phyloP scores from a whole-genome alignment of 2,797 vertebrate species.

The Etheostoma perlongum region DNA sequence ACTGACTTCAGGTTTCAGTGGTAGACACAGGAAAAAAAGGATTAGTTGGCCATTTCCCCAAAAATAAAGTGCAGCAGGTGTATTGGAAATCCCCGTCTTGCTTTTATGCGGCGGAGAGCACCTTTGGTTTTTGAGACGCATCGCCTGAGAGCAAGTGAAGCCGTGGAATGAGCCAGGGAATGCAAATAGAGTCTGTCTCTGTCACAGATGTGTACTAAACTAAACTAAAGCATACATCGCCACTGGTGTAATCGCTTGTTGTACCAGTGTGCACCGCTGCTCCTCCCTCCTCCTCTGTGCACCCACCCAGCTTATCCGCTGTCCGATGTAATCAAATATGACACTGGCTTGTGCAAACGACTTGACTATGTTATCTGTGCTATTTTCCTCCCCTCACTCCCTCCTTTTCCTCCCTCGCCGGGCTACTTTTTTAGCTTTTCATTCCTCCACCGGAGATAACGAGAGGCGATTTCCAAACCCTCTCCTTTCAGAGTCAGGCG shows the following conservation, averaged over 20 bases:
- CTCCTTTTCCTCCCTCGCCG: slow-evolving; percentile 1
- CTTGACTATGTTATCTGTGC: slow-evolving; percentile 42
- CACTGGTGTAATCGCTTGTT: slow-evolving; percentile 28
- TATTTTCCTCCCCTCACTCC: slow-evolving; percentile 9
- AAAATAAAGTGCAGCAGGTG: slow-evolving; percentile 74
- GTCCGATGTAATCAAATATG: slow-evolving; percentile 65
- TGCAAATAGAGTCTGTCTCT: slow-evolving; percentile 44
- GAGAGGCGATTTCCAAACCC: slow-evolving; percentile 58
- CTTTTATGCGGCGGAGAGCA: slow-evolving; percentile 53
- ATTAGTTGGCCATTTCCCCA: slow-evolving; percentile 64
- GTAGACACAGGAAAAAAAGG: slow-evolving; percentile 52
- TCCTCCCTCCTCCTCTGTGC: slow-evolving; percentile 15
- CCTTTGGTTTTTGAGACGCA: slow-evolving; percentile 67
- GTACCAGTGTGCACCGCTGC: slow-evolving; percentile 11
- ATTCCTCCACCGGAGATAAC: slow-evolving; percentile 59
- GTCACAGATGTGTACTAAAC: slow-evolving; percentile 33
- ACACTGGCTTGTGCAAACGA: slow-evolving; percentile 70
- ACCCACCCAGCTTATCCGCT: slow-evolving; percentile 55
- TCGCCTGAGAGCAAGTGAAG: slow-evolving; percentile 47
- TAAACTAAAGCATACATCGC: slow-evolving; percentile 18
- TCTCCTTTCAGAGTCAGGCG: slow-evolving; percentile 34
- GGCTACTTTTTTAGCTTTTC: slow-evolving; percentile 24
- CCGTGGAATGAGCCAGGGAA: slow-evolving; percentile 32
- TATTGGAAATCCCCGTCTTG: slow-evolving; percentile 66
- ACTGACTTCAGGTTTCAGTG: slow-evolving; percentile 68